Base-by-base conservation (phyloP, 2,113 vertebrate species). In the Podarcis muralis region DNA sequence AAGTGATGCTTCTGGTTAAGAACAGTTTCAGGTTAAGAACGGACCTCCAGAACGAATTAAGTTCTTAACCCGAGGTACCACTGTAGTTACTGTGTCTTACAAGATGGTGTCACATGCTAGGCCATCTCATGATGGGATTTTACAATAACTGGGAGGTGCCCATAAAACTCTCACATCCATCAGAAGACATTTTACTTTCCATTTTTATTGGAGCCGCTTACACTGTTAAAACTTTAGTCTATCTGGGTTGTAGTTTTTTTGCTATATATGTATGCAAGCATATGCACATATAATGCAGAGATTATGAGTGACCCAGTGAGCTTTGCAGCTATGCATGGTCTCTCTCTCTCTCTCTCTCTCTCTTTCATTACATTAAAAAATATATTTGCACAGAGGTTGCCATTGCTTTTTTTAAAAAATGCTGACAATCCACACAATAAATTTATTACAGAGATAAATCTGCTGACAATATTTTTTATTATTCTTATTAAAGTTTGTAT, bases 401-500 rank as follows among this genome's bases (percentile, higher is more conserved):
- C 72, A 5, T 40, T 92, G 74, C 59, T 53, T 53, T 48, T 48
- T 48, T 53, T 84, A 53, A 84, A 90, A 27, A 77, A 90, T 65
- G 78, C 84, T 88, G 79, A 88, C 59, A 89, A 83, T 84, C 86
- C 79, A 81, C 86, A 91, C 83, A 65, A 88, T 80, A 83, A 57
- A 87, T 82, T 81, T 8, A 23, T 65, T 81, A 81, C 57, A 91
- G 59, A 79, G 78, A 87, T 68, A 85, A 79, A 43, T 84, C 91
- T 91, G 72, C 81, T 94, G 88, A 85, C 1, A 0, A 84, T 83
- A 90, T 43, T 83, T 91, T 91, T 90, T 78, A 83, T 74, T 90
- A 25, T 92, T 40, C 84, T 69, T 87, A 3, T 87, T 82, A 94
- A 89, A 89, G 68, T 57, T 91, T 89, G 85, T 53, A 32, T 84